Percentiles rank a stretch among this genome's conserved stretches.
phyloP scores from a whole-genome alignment of 2,888 invertebrate genomes.

The Diachrysia chrysitis region DNA sequence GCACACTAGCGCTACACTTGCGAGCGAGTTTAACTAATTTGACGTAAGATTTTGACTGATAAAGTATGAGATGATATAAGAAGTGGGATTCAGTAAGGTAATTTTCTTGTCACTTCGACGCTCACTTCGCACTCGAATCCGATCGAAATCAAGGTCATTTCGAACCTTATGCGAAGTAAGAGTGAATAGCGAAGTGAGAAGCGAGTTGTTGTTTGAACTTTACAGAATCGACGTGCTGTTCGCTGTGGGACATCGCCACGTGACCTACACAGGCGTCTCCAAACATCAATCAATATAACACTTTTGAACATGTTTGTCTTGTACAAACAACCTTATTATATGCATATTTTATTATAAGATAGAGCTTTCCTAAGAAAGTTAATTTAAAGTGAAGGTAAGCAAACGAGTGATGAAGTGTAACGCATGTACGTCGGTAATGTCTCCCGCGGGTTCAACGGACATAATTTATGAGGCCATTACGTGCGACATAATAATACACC shows the following conservation, averaged over 20 bases:
- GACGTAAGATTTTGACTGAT: too few relatives aligned
- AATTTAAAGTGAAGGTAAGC: not conserved
- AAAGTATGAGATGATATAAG: too few relatives aligned
- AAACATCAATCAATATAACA: not conserved
- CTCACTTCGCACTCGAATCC: too few relatives aligned
- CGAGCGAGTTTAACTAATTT: too few relatives aligned
- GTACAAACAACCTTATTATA: not conserved
- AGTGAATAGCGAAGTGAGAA: too few relatives aligned
- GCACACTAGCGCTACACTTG: too few relatives aligned
- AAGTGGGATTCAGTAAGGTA: too few relatives aligned
- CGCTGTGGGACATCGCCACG: not conserved
- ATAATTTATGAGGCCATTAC: not conserved
- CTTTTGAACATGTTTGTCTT: not conserved
- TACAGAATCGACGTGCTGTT: too few relatives aligned
- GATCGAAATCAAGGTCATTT: too few relatives aligned
- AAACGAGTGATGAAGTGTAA: not conserved
- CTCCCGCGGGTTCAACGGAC: not conserved
- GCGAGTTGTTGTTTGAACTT: too few relatives aligned
- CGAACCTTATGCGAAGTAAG: too few relatives aligned
- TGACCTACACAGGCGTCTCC: not conserved
- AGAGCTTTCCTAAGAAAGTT: not conserved
- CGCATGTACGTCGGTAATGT: not conserved
- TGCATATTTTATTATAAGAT: not conserved
- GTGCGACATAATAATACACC: conserved; percentile 10
- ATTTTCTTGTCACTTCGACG: too few relatives aligned